Conservation (phyloP, 2,113 vertebrate genomes). For the Pyxicephalus adspersus region DNA sequence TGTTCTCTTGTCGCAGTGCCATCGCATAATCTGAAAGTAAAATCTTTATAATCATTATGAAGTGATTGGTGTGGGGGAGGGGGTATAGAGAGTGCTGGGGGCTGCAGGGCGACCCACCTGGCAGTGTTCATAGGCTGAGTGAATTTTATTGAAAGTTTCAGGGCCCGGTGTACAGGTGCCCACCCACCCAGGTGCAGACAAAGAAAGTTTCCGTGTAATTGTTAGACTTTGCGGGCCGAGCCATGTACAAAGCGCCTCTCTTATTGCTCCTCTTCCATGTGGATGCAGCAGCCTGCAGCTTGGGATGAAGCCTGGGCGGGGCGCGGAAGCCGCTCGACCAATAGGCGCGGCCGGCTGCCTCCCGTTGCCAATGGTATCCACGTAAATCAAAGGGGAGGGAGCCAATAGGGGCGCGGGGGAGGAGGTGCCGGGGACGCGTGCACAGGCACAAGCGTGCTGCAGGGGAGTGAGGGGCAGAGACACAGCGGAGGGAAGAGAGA, state of each 20-base stretch:
- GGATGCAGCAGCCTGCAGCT: conserved; percentile 50
- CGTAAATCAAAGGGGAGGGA: conserved; percentile 80
- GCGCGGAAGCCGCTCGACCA: conserved; percentile 66
- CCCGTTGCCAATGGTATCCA: conserved; percentile 80
- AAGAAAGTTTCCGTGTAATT: not conserved
- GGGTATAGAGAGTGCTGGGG: too few species aligned
- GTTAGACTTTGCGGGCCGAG: not conserved
- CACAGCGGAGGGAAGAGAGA: conserved; percentile 68
- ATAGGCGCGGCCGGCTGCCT: conserved; percentile 54
- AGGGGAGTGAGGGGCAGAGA: conserved; percentile 69
- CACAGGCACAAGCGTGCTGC: conserved; percentile 84
- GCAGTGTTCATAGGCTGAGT: not conserved
- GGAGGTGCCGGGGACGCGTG: conserved; percentile 81
- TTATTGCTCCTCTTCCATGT: conserved; percentile 57
- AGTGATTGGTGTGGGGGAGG: not conserved
- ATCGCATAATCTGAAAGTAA: conserved; percentile 13
- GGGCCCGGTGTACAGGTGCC: too few species aligned
- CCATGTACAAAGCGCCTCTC: conserved; percentile 2
- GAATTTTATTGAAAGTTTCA: not conserved
- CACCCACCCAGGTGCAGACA: too few species aligned
- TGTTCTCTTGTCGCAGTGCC: conserved; percentile 2
- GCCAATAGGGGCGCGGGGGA: conserved; percentile 79
- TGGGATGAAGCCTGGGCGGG: conserved; percentile 30
- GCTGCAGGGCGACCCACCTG: conserved; percentile 15
- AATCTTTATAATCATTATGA: not conserved